Conservation (phyloP, 2,113 vertebrate species). For the Tricholaema leucomelas region DNA sequence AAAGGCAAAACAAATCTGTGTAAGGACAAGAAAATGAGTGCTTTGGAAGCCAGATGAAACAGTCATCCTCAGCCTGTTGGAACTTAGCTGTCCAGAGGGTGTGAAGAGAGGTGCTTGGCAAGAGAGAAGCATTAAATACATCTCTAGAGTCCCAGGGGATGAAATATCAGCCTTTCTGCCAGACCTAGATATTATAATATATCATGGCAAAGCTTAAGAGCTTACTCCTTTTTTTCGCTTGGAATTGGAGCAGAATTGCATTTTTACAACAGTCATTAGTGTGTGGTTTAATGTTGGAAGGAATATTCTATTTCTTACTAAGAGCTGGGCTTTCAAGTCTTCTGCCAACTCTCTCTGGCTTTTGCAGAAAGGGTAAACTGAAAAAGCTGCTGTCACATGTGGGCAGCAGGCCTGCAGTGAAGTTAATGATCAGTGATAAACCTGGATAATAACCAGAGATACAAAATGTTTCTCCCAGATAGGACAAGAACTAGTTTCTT, state of each 20-base stretch:
- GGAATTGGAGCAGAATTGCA: neutral
- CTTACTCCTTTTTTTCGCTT: neutral
- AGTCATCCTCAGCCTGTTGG: neutral
- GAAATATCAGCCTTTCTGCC: neutral
- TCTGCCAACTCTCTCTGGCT: neutral
- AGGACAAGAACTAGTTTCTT: neutral
- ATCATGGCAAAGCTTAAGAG: neutral
- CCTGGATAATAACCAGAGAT: neutral
- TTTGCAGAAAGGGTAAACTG: neutral
- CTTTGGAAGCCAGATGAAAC: neutral
- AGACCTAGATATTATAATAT: neutral
- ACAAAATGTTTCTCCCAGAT: neutral
- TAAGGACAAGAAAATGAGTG: neutral
- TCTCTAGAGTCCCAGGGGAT: neutral
- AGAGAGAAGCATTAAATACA: neutral
- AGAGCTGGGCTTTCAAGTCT: neutral
- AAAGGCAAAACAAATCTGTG: neutral
- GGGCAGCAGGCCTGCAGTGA: neutral
- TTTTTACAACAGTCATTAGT: neutral
- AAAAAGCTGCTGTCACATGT: neutral
- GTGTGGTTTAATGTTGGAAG: neutral
- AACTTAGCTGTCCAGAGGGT: neutral
- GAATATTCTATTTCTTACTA: neutral
- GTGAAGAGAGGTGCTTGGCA: neutral
- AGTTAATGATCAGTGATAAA: neutral